phyloP scores from a whole-genome alignment of 1,140 invertebrate genomes.

The Diabrotica virgifera region DNA sequence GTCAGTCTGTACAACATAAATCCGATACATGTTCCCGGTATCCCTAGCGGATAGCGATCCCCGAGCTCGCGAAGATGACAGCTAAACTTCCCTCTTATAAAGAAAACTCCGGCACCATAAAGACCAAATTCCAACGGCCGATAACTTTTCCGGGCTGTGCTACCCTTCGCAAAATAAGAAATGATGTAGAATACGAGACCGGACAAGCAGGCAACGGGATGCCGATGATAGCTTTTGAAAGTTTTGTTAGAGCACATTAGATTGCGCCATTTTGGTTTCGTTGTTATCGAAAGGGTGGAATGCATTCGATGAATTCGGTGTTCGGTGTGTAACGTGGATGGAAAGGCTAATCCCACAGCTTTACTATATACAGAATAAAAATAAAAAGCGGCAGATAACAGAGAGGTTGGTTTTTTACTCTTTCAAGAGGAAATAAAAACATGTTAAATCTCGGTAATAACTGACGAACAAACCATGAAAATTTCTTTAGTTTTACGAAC shows the following conservation, averaged over 20 bases:
- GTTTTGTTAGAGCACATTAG: conserved; percentile 33
- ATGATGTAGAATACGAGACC: conserved; percentile 23
- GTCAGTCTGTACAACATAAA: conserved; percentile 39
- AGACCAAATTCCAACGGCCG: conserved; percentile 6
- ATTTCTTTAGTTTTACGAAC: no score
- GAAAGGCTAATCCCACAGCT: conserved; percentile 18
- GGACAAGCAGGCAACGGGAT: conserved; percentile 26
- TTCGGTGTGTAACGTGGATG: conserved; percentile 19
- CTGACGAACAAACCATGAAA: neutral
- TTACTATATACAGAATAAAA: conserved; percentile 4
- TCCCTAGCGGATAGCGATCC: conserved; percentile 20
- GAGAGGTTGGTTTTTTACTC: neutral
- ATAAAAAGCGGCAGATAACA: neutral
- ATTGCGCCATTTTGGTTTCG: conserved; percentile 26
- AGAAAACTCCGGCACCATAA: conserved; percentile 11
- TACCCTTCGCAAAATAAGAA: conserved; percentile 19
- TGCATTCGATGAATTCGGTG: conserved; percentile 16
- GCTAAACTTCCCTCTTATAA: conserved; percentile 3
- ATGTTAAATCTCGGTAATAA: neutral
- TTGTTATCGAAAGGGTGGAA: conserved; percentile 28
- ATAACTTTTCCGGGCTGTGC: neutral
- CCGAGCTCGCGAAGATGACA: conserved; percentile 5
- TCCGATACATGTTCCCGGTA: conserved; percentile 33
- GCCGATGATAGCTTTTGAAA: conserved; percentile 32
- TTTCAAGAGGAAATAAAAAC: conserved; percentile 2